Evolutionary conservation across 1,140 invertebrate genomes (phyloP).

Genomic region (Conopomorpha cramerella): DNA sequence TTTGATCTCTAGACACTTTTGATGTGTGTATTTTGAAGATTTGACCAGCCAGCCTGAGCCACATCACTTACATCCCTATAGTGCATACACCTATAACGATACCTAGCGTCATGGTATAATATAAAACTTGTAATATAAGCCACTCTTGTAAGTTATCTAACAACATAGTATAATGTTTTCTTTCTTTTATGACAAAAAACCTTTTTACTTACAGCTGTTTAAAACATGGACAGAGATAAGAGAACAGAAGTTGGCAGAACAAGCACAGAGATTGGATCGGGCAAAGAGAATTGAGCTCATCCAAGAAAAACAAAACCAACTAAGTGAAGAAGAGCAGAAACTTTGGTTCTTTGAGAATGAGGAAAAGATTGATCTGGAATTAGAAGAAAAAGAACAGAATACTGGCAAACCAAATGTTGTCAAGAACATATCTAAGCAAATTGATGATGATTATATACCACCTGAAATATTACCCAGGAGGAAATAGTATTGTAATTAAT

Average conservation of each 20-base stretch:
- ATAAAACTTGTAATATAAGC: too few species aligned
- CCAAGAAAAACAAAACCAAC: constrained; percentile 61
- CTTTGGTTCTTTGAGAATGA: constrained; percentile 82
- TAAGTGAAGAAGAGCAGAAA: constrained; percentile 66
- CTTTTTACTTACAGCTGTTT: constrained; percentile 55
- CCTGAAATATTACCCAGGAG: constrained; percentile 62
- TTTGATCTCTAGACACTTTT: too few species aligned
- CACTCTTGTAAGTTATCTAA: too few species aligned
- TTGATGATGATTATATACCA: constrained; percentile 69
- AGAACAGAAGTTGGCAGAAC: constrained; percentile 61
- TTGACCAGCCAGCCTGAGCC: too few species aligned
- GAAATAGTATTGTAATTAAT: constrained; percentile 8
- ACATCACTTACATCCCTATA: too few species aligned
- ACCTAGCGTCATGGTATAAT: too few species aligned
- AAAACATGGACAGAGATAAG: constrained; percentile 63
- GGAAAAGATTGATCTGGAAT: constrained; percentile 72
- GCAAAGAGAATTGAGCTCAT: constrained; percentile 62
- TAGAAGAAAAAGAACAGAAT: constrained; percentile 65
- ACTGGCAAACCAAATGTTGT: constrained; percentile 42
- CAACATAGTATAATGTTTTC: too few species aligned
- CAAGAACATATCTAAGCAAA: constrained; percentile 44
- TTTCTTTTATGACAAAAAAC: background rate
- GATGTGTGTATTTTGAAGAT: too few species aligned
- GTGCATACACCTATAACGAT: too few species aligned
- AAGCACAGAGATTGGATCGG: constrained; percentile 61